Evolutionary conservation across 2,888 invertebrate genomes (phyloP), one percentile per base, ranked within the genome.

Genomic region (Cactoblastis cactorum): DNA sequence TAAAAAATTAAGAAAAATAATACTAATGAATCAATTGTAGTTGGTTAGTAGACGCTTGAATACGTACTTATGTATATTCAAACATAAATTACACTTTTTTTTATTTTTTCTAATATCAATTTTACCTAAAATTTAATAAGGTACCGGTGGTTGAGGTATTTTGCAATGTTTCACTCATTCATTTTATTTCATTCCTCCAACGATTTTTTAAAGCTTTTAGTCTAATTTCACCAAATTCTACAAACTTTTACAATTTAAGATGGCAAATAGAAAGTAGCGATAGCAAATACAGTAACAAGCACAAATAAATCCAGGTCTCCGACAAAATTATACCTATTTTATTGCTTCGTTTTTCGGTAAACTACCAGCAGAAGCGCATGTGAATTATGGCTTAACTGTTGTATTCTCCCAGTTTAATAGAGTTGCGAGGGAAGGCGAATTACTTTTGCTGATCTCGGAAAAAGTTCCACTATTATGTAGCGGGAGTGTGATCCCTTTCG

Each of bases 401-500:
- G 32, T 41, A 32, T 39, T 41, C 32, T 49, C 41, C 39, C 49
- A 45, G 47, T 70, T 62, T 63, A 71, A 74, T 72, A 74, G 71
- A 64, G 64, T 67, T 72, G 69, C 62, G 41, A 49, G 19, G 69
- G 67, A 69, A 62, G 70, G 69, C 63, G 73, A 77, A 77, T 77
- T 77, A 77, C 80, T 78, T 77, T 77, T 57, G 77, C 72, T 74
- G 75, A 77, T 75, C 74, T 72, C 61, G 58, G 66, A 63, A 69
- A 74, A 80, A 81, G 74, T 82, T 82, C 67, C 67, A 74, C 78
- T 77, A 78, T 81, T 76, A 79, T 67, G 72, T 65, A 65, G 72
- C 71, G 68, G 66, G 66, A 74, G 75, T 73, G 78, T 75, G 80
- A 80, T 80, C 81, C 82, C 77, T 79, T 81, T 80, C 71, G 68